Conservation (phyloP, 2,113 vertebrate genomes). For the Dromiciops gliroides region DNA sequence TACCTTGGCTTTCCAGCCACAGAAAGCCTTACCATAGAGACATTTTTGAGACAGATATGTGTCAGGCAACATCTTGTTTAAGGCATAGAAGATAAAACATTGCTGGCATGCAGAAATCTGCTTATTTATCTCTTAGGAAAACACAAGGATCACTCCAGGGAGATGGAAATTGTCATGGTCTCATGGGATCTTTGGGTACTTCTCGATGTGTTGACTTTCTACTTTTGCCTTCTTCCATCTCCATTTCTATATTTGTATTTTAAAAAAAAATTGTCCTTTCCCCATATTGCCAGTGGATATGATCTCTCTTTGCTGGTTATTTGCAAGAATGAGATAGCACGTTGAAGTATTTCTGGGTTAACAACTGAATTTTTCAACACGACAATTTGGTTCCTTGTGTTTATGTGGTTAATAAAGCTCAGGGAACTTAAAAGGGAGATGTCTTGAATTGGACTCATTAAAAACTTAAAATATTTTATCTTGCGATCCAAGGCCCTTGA, state of each 20-base stretch:
- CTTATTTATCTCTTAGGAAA: constrained; percentile 19
- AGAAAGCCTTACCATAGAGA: not conserved
- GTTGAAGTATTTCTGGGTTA: not conserved
- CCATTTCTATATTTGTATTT: not conserved
- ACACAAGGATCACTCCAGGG: not conserved
- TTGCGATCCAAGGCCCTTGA: constrained; percentile 27
- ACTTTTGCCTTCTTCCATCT: rapidly evolving
- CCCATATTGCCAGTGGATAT: rapidly evolving
- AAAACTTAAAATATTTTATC: constrained; percentile 45
- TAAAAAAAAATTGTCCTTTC: not conserved
- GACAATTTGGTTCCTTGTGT: rapidly evolving
- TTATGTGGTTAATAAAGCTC: constrained; percentile 18
- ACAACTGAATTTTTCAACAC: not conserved
- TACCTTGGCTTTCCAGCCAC: rapidly evolving
- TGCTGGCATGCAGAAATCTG: constrained; percentile 38
- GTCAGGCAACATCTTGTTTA: not conserved
- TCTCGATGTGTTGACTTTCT: not conserved
- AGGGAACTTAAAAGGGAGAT: constrained; percentile 39
- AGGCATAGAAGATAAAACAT: not conserved
- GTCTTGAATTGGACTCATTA: constrained; percentile 54
- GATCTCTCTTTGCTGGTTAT: not conserved
- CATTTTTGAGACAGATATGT: constrained; percentile 28
- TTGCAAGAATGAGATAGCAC: not conserved
- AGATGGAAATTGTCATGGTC: not conserved
- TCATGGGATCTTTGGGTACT: not conserved